A percentile compares a stretch with the other conserved stretches of the same genome.
Evolutionary conservation across 2,113 vertebrate genomes (phyloP).

Genomic region (Mobula hypostoma): DNA sequence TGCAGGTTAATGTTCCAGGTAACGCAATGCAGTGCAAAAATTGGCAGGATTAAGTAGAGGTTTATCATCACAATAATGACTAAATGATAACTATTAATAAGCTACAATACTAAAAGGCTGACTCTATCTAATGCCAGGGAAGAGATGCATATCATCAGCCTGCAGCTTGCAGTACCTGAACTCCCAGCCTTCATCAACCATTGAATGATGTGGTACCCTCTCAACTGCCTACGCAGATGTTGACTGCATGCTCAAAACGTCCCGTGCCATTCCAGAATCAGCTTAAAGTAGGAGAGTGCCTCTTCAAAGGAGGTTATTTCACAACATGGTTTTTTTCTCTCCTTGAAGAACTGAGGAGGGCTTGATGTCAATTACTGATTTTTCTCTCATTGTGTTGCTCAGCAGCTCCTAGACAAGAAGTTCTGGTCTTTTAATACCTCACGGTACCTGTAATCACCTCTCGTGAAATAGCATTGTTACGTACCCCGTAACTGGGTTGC

Average conservation of each 20-base stretch:
- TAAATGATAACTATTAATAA: no score
- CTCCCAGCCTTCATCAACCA: background rate
- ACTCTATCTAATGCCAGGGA: background rate
- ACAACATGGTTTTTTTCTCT: no score
- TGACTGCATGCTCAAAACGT: background rate
- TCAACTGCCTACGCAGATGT: background rate
- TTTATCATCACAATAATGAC: no score
- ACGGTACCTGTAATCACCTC: background rate
- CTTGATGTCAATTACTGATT: background rate
- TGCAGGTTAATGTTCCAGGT: background rate
- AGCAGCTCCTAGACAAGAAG: no score
- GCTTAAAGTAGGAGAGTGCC: no score
- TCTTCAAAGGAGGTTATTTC: no score
- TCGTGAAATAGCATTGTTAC: background rate
- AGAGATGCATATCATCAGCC: background rate
- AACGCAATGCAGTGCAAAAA: background rate
- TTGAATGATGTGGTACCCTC: background rate
- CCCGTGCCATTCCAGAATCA: no score
- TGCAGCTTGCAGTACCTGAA: background rate
- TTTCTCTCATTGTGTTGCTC: no score
- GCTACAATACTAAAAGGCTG: no score
- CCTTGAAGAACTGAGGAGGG: background rate
- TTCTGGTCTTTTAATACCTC: background rate
- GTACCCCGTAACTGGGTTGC: no score
- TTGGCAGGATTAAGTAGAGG: background rate